Conservation (phyloP, 2,797 vertebrate species). For the Myripristis murdjan region DNA sequence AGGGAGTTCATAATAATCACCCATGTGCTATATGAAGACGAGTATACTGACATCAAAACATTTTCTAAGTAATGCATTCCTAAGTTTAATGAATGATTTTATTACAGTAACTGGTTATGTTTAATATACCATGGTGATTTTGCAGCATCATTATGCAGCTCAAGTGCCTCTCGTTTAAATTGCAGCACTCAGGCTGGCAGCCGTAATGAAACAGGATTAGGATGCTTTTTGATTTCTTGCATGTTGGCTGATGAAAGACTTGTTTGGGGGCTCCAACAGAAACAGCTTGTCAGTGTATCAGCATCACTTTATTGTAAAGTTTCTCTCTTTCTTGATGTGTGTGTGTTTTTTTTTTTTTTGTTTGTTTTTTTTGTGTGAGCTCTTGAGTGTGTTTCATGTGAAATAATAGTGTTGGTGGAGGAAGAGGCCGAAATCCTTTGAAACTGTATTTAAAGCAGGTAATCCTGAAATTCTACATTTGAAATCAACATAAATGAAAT, state of each 20-base stretch:
- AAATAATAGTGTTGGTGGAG: background rate
- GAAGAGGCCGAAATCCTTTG: background rate
- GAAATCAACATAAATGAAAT: background rate
- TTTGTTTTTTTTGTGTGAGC: constrained; percentile 7
- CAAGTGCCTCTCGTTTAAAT: background rate
- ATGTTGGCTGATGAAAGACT: constrained; percentile 9
- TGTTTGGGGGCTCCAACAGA: background rate
- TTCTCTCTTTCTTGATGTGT: background rate
- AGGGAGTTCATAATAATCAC: too few species aligned
- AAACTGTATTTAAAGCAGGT: too few species aligned
- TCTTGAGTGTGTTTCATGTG: background rate
- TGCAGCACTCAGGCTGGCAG: background rate
- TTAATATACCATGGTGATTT: too few species aligned
- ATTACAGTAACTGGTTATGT: too few species aligned
- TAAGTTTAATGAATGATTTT: too few species aligned
- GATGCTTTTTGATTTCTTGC: constrained; percentile 8
- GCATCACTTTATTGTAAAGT: background rate
- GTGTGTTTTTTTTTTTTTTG: background rate
- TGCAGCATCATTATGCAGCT: too few species aligned
- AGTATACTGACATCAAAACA: too few species aligned
- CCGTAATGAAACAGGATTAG: background rate
- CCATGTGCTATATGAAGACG: too few species aligned
- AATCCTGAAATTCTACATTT: background rate
- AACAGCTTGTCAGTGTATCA: background rate
- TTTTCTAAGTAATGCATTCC: too few species aligned